Percentiles rank a stretch among this genome's conserved stretches.
Conservation (phyloP, 2,797 vertebrate genomes). For the Anomalospiza imberbis region DNA sequence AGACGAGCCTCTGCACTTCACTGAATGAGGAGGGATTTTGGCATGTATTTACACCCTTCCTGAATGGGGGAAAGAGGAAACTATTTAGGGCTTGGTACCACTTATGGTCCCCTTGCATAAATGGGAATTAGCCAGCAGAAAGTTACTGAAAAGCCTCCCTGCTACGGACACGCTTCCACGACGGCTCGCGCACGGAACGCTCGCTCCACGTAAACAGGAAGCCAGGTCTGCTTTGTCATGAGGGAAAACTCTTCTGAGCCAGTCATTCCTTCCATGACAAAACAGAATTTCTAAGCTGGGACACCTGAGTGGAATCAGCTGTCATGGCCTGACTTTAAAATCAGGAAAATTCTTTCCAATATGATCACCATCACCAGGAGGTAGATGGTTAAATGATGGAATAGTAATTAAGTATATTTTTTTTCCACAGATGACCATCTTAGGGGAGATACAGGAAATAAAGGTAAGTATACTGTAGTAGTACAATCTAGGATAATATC, state of each 20-base stretch:
- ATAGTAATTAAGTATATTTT: neutral
- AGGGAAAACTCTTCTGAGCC: neutral
- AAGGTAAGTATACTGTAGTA: neutral
- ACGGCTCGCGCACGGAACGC: accelerated
- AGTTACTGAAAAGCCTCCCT: neutral
- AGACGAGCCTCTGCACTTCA: neutral
- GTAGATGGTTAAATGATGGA: neutral
- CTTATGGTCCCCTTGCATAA: neutral
- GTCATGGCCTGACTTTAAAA: neutral
- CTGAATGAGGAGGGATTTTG: neutral
- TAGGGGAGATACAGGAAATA: neutral
- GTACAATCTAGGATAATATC: neutral
- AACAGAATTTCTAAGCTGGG: neutral
- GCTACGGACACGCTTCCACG: accelerated
- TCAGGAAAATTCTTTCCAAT: neutral
- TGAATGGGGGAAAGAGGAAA: neutral
- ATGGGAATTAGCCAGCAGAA: neutral
- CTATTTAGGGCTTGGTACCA: neutral
- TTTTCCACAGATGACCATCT: neutral
- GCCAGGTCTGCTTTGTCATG: neutral
- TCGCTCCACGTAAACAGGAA: neutral
- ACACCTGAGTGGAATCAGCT: neutral
- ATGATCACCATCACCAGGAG: neutral
- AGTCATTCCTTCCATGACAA: neutral
- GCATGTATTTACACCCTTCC: neutral